Evolutionary conservation across 2,888 invertebrate species (phyloP).

Genomic region (Stenodera caucasica): DNA sequence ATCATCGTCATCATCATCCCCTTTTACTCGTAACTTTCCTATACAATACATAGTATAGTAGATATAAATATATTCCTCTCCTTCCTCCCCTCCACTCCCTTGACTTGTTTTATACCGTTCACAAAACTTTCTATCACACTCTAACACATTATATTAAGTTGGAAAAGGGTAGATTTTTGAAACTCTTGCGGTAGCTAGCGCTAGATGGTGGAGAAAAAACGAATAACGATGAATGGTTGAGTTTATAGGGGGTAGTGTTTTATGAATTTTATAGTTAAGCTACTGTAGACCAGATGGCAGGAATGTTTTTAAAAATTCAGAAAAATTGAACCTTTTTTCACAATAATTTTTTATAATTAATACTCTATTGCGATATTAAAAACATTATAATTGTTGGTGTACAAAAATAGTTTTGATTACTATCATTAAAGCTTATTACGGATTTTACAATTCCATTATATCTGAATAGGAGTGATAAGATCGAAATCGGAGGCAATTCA

Average conservation of each 20-base stretch:
- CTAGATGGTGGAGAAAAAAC: constrained; percentile 49
- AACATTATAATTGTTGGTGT: no score
- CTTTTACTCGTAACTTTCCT: constrained; percentile 29
- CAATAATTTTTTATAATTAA: no score
- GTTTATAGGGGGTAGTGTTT: constrained; percentile 29
- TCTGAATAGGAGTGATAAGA: no score
- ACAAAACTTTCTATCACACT: constrained; percentile 25
- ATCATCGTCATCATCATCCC: constrained; percentile 20
- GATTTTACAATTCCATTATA: no score
- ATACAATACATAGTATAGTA: neutral
- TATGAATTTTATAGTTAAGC: constrained; percentile 47
- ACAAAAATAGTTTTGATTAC: no score
- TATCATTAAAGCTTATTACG: no score
- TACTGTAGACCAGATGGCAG: constrained; percentile 42
- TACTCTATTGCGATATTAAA: no score
- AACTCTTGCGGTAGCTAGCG: constrained; percentile 49
- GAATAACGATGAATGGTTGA: constrained; percentile 33
- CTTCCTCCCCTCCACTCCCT: no score
- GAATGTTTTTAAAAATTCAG: constrained; percentile 23
- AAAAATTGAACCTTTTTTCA: no score
- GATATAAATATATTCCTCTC: neutral
- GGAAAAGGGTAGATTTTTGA: constrained; percentile 23
- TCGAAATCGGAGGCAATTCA: no score
- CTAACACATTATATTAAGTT: neutral
- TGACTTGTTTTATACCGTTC: no score